A percentile compares a stretch with the other conserved stretches of the same genome.
These are phyloP conservation scores for Tamias sibiricus DNA, from an alignment of 2,113 vertebrate genomes.

Conservation along the genomic window DNA sequence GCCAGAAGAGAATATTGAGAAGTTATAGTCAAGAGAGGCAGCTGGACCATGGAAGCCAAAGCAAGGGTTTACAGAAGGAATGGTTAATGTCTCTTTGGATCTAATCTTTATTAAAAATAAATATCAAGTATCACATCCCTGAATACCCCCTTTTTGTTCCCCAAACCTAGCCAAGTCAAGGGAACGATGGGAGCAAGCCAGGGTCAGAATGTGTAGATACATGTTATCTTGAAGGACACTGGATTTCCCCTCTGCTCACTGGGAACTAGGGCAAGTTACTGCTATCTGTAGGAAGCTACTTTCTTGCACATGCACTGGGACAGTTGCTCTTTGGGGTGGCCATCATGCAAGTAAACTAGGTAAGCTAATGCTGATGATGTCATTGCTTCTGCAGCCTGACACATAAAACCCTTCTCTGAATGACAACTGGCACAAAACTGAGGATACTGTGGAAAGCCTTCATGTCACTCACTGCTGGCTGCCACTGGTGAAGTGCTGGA, in stretches of 20 bases:
- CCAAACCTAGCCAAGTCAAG: background rate
- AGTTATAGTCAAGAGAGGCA: background rate
- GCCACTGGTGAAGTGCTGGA: background rate
- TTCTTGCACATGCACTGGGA: background rate
- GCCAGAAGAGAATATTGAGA: background rate
- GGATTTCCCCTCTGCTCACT: background rate
- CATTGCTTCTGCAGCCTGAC: background rate
- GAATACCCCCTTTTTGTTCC: background rate
- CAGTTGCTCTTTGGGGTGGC: no score
- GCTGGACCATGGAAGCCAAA: background rate
- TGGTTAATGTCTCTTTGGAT: background rate
- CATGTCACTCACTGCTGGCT: background rate
- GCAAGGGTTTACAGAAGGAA: background rate
- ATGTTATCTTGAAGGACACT: background rate
- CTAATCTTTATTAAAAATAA: no score
- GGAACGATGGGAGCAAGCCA: background rate
- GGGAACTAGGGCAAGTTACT: background rate
- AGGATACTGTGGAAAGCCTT: background rate
- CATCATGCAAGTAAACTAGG: background rate
- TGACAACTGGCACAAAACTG: background rate
- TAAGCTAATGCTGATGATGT: background rate
- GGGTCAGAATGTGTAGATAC: background rate
- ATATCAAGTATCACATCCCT: background rate
- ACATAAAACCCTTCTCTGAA: background rate
- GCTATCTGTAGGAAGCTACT: background rate